Evolutionary conservation across 2,113 vertebrate species (phyloP), one percentile per base, ranked within the genome.

Genomic region (Reinhardtius hippoglossoides): DNA sequence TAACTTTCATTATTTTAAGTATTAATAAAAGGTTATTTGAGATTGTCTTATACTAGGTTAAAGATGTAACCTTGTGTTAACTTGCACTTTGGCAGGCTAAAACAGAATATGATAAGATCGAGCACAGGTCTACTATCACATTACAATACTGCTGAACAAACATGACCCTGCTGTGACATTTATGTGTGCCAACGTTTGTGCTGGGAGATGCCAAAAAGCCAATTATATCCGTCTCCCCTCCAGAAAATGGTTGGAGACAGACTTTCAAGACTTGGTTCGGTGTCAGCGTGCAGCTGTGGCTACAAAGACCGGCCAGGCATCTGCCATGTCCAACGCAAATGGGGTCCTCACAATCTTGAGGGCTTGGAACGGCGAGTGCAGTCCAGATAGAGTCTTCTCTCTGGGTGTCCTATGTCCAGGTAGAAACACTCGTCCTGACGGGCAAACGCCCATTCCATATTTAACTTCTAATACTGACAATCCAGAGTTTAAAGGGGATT

Each of bases 371-470:
- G 90, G 92, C 0, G 81, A 76, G 5, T 94, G 89, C 10, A 85
- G 91, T 0, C 76, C 93, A 12, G 93, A 88, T 55, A 93, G 95
- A 76, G 82, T 96, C 0, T 23, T 96, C 69, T 99, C 97, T n/a
- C 21, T 96, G 55, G 97, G 97, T 50, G 63, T 97, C 6, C 4
- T 91, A 40, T 96, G 92, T 80, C 56, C 93, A 94, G 97, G 98
- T 97, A 91, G 58, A 16, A 1, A 54, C 6, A 16, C 9, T 21
- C 2, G 15, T 52, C 4, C 9, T 35, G 31, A 5, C 2, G 8
- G 3, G 4, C n/a, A 46, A 21, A 59, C 15, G 31, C 31, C 40
- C 48, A 24, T 21, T 20, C 3, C 16, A 14, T 2, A 21, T 23
- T 18, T 13, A 16, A 35, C 9, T 23, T 60, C 7, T 8, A 24